Base-by-base conservation (phyloP, 1,140 invertebrate species). In the Lordiphosa collinella region DNA sequence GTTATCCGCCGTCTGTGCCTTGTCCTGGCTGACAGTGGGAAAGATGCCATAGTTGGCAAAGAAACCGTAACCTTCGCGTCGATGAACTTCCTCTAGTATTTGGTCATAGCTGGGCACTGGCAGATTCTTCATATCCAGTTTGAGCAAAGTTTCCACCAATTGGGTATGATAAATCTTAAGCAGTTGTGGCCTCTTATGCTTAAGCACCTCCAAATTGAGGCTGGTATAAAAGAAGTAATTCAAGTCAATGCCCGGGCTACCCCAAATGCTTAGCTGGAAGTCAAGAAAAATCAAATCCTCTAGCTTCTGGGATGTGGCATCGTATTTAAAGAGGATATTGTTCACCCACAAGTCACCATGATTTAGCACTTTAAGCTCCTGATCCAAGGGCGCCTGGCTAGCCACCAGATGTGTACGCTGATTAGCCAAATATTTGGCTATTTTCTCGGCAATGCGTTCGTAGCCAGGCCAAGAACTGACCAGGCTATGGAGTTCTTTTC, bases 321-420 rank as follows among this genome's bases (percentile, higher is more conserved):
- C 55, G 67, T 93, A 93, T 22, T 90, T 90, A 70, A 94, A 93
- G 32, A 94, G 69, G 85, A 93, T 91, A 53, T 94, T 94, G 62
- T 93, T 93, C 0, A 92, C 88, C 92, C 93, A 94, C 2, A 90
- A 88, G 73, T 94, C 93, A 8, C 93, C 93, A 51, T 94, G 93
- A 67, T 91, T 92, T 2, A 94, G 82, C 2, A 93, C 92, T 37
- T 90, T 89, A 56, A 69, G 52, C 50, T 64, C 5, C 31, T 61
- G 22, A 12, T 67, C 51, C 6, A 60, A 37, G 4, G 63, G 79
- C 3, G 65, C 63, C 31, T 86, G 85, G 4, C 64, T 64, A 5
- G 62, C 56, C 11, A 67, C 57, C 4, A 87, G 44, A 29, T 87
- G 55, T 2, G 40, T 31, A 0, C 60, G 58, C 10, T 49, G 46